Base-by-base conservation (phyloP, 2,797 vertebrate genomes). In the Emys orbicularis region DNA sequence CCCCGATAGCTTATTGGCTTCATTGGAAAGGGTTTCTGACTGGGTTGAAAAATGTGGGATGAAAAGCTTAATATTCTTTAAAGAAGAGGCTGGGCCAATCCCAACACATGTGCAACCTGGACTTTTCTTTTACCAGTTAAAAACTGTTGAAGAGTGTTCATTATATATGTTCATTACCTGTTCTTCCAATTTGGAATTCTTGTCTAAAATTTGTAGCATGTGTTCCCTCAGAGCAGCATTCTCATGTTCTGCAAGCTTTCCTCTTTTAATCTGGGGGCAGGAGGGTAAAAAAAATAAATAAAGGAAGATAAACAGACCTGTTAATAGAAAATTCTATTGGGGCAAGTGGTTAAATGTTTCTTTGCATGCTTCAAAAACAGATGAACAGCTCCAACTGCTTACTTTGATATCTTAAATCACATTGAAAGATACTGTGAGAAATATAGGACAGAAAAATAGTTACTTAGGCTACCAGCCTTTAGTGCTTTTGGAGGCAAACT, bases 141-240 rank as follows among this genome's bases (percentile, higher is more conserved):
- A 86, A 57, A 52, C 31, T 0, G 6, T 84, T n/a, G 53, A 93
- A 87, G 68, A 90, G 25, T 53, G 52, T 79, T 95, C 3, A 5
- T 95, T 93, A 88, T 76, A 80, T 86, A 57, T 1, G 6, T 54
- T 54, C 86, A 82, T 95, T 97, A 99, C 99, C 98, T 98, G 98
- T 94, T 99, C 98, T 94, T 99, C 99, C 92, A 99, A 27, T 49
- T 79, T 98, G 80, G 96, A 94, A 92, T 99, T 99, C 97, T 98
- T 99, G 94, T 98, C 98, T 96, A 99, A 97, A 92, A 99, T 98
- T 88, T 99, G 98, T 83, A 99, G 98, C 98, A 99, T 98, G 95
- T 99, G 99, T 80, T 98, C 98, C 88, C 95, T 98, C 88, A 99
- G 96, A 77, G 98, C 98, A 2, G 95, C 72, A 16, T 98, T 98